phyloP scores from a whole-genome alignment of 2,888 invertebrate species.

The Epistrophella euchroma region DNA sequence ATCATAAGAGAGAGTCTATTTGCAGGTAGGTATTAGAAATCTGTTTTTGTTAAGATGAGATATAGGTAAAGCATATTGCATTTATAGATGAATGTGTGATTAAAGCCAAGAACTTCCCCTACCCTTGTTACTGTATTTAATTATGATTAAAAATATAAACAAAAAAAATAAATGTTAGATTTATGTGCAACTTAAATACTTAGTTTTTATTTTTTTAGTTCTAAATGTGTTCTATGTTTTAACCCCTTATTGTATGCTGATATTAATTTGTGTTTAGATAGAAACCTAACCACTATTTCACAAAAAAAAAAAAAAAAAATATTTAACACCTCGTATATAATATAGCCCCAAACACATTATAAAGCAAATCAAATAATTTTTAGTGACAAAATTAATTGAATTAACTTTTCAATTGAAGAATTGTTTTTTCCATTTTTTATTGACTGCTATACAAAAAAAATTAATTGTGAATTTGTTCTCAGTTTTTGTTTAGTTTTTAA shows the following conservation, averaged over 20 bases:
- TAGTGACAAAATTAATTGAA: constrained; percentile 25
- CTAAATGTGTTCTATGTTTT: constrained; percentile 57
- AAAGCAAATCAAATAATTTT: constrained; percentile 4
- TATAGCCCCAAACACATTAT: constrained; percentile 36
- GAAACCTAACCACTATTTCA: constrained; percentile 44
- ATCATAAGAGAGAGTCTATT: too few relatives aligned
- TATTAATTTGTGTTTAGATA: constrained; percentile 52
- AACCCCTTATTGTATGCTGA: constrained; percentile 37
- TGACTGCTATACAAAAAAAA: constrained; percentile 67
- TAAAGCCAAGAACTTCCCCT: neutral
- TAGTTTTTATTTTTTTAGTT: constrained; percentile 16
- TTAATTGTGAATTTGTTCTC: constrained; percentile 77
- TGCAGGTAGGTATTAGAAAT: neutral
- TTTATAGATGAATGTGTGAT: neutral
- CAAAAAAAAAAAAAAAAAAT: constrained; percentile 8
- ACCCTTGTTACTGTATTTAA: constrained; percentile 30
- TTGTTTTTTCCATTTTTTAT: constrained; percentile 14
- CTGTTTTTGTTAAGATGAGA: neutral
- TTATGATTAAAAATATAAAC: neutral
- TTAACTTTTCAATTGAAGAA: constrained; percentile 6
- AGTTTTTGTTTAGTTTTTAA: constrained; percentile 78
- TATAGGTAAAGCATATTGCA: neutral
- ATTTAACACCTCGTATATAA: constrained; percentile 39
- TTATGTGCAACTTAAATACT: constrained; percentile 55
- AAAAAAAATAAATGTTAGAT: constrained; percentile 15